These are phyloP conservation scores for Chaetophractus vellerosus DNA, from an alignment of 2,797 vertebrate species.

Conservation along the genomic window DNA sequence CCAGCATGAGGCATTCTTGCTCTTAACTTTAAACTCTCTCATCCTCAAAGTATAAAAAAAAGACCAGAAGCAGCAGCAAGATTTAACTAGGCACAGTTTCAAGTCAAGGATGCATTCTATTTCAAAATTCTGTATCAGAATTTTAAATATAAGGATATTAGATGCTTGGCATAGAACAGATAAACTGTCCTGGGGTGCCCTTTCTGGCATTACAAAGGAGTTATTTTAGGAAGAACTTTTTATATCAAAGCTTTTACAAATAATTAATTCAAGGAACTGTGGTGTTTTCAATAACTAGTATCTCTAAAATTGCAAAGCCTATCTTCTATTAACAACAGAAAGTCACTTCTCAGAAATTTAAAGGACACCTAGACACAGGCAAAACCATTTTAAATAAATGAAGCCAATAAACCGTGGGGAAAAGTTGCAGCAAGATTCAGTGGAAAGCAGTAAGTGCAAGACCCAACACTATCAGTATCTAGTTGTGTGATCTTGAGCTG, in stretches of 20 bases:
- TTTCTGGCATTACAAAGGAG: conserved; percentile 64
- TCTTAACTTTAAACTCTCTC: conserved; percentile 57
- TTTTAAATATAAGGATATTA: conserved; percentile 59
- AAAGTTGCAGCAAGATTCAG: not conserved
- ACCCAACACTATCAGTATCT: not conserved
- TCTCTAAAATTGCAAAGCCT: conserved; percentile 66
- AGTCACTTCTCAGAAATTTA: conserved; percentile 62
- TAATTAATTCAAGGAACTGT: conserved; percentile 59
- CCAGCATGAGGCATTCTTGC: conserved; percentile 7
- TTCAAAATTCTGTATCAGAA: conserved; percentile 51
- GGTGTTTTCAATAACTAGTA: conserved; percentile 71
- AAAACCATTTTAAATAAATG: conserved; percentile 50
- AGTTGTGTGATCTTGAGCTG: not conserved
- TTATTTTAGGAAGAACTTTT: conserved; percentile 72
- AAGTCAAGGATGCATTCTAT: conserved; percentile 69
- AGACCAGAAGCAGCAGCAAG: not conserved
- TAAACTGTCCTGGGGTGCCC: conserved; percentile 58
- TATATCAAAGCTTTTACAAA: conserved; percentile 69
- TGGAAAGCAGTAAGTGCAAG: not conserved
- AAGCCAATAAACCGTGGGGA: not conserved
- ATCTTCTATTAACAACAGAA: conserved; percentile 57
- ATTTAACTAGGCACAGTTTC: conserved; percentile 62
- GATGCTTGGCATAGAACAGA: conserved; percentile 45
- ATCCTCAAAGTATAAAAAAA: conserved; percentile 55
- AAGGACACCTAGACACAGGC: conserved; percentile 1